Base-by-base conservation (phyloP, 2,888 invertebrate genomes). In the Choreutis nemorana region DNA sequence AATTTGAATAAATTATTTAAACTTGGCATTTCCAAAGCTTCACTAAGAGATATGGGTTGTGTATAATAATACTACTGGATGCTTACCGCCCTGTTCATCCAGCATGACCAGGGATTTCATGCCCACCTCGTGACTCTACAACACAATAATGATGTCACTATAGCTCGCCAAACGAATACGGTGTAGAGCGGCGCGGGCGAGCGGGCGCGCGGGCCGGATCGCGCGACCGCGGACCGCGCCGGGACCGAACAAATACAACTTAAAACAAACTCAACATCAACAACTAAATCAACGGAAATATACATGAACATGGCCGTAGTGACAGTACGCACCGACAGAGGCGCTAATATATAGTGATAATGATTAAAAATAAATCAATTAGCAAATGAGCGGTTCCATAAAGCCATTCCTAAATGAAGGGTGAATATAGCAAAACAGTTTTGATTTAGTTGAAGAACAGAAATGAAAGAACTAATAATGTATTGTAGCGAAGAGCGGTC, bases 11-110 rank as follows among this genome's bases (percentile, higher is more conserved):
- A 30, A 62, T 59, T 59, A 62, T 64, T 70, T 61, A 60, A 67
- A 68, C 68, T 52, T 70, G 71, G 71, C 72, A 68, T 70, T 59
- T 72, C 67, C 64, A 56, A 77, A 77, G 77, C 77, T 71, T 59
- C 64, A 64, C 73, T 75, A 75, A 64, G 58, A n/a, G 37, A 62
- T 66, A 65, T 70, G 72, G 62, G 63, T 73, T 72, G 73, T 73
- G 70, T 73, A 72, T 61, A 66, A 59, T 66, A 73, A 55, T 70
- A 63, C 77, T 78, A 77, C 73, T 79, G 80, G 81, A 86, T 87
- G 87, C 94, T 94, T 93, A 97, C 96, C 96, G 91, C 97, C 97
- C 91, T 97, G 97, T 86, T 97, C 97, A 88, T 97, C 97, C 90
- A 97, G 90, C 90, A 96, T 96, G 83, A 97, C 97, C 86, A 97